Evolutionary conservation across 2,888 invertebrate species (phyloP), one percentile per base, ranked within the genome.

Genomic region (Clepsis dumicolana): DNA sequence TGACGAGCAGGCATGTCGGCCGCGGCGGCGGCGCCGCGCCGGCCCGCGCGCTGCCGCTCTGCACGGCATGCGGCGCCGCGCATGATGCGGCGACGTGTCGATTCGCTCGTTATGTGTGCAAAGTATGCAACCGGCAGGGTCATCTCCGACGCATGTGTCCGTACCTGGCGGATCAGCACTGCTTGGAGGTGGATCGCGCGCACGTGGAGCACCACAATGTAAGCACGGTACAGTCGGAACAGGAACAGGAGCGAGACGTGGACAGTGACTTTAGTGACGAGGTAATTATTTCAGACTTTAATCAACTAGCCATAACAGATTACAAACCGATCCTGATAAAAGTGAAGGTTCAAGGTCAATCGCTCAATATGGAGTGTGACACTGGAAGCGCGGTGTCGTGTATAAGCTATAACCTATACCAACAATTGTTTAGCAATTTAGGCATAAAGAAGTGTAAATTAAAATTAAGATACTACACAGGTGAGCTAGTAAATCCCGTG

Each of bases 371-470:
- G 54, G 54, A 54, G 18, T 32, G 27, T 18, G 54, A 54, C 18
- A 54, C 54, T 16, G 54, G 54, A 1, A 54, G 54, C 12, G 38
- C 59, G 0, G 38, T 59, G 4, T 59, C 59, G 8, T 54, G 54
- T 32, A 54, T 54, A 8, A 54, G 54, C 7, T 8, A 27, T 21
- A 4, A 38, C 3, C 8, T 35, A 10, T 35, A 35, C 8, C 8
- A 10, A 35, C 5, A 35, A 10, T 10, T 35, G 12, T 35, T 35
- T 35, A 12, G 10, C 35, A 10, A 10, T 12, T 12, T 35, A 35
- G 35, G 8, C 2, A 12, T 35, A 2, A 35, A 35, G 2, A 35
- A 12, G 7, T 35, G 35, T 35, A 10, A 35, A 1, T 35, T 35
- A 35, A 35, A 35, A 35, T 35, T 35, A 35, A 35, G 35, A 10